Evolutionary conservation across 2,113 vertebrate species (phyloP), one percentile per base, ranked within the genome.

Genomic region (Phodopus roborovskii): DNA sequence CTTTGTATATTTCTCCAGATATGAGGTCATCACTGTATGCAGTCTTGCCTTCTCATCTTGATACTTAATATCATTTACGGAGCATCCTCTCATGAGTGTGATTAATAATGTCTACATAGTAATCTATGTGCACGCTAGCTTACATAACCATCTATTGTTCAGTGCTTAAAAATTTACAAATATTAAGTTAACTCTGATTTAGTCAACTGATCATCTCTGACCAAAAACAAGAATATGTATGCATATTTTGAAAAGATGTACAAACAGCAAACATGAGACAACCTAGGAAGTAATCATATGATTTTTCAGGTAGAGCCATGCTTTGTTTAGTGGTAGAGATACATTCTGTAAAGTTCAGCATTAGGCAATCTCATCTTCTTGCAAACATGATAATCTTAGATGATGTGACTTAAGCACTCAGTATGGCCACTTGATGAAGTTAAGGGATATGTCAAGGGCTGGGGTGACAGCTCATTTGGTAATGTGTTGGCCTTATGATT

Each of bases 161-260:
- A 82, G 8, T 60, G 77, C 26, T 86, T 50, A 81, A 90, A 30
- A 73, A 85, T 79, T 86, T 92, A 88, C 77, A 74, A 83, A 88
- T 77, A 60, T 58, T 58, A 87, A 87, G 30, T 58, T 79, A 93
- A 74, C 17, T 62, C 58, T 7, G 64, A 84, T 85, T 81, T 85
- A 90, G 56, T 88, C 71, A 94, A 87, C 33, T 82, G 87, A 58
- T 90, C 58, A 90, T 88, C 64, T 79, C 36, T 91, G 50, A 81
- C 53, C 45, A 45, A 45, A 45, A 45, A 56, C 62, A 95, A 88
- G 92, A 86, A 48, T 26, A 7, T 75, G 5, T 53, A 30, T 30
- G 2, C 10, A 10, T 42, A 48, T 36, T 17, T 78, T 90, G 68
- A 90, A 92, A 90, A 92, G 33, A 2, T 60, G 1, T 62, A 26